Conservation (phyloP, 2,113 vertebrate genomes). For the Anser cygnoides region DNA sequence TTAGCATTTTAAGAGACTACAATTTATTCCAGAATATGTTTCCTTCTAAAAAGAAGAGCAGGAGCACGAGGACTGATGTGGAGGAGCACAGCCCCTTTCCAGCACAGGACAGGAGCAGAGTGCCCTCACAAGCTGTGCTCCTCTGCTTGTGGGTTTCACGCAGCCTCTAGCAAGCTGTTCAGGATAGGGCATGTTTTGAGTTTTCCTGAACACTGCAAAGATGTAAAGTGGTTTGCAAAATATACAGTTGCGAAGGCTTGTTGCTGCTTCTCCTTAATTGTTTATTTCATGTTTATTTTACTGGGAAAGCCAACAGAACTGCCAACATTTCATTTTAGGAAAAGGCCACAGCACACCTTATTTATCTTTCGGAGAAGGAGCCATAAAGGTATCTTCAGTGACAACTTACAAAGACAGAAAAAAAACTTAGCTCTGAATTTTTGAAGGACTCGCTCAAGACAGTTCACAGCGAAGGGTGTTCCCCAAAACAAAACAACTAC, state of each 20-base stretch:
- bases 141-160: not conserved
- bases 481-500: not conserved
- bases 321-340: not conserved
- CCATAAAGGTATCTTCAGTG: not conserved
- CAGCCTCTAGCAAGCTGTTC: not conserved
- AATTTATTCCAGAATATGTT: not conserved
- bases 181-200: not conserved
- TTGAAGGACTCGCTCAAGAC: not conserved
- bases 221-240: not conserved
- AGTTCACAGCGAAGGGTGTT: not conserved
- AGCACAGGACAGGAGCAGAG: not conserved
- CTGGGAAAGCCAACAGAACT: not conserved
- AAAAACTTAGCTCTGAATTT: not conserved
- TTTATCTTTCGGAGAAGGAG: not conserved
- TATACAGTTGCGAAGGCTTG: not conserved
- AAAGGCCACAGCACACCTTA: not conserved
- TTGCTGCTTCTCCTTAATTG: not conserved
- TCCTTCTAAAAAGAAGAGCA: not conserved
- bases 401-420: not conserved
- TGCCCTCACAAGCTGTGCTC: not conserved
- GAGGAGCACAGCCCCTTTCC: not conserved
- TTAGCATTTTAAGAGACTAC: not conserved
- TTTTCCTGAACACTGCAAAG: not conserved
- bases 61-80: not conserved
- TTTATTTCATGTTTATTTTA: not conserved